Conservation (phyloP, 2,797 vertebrate species). For the Poecilia velifera region DNA sequence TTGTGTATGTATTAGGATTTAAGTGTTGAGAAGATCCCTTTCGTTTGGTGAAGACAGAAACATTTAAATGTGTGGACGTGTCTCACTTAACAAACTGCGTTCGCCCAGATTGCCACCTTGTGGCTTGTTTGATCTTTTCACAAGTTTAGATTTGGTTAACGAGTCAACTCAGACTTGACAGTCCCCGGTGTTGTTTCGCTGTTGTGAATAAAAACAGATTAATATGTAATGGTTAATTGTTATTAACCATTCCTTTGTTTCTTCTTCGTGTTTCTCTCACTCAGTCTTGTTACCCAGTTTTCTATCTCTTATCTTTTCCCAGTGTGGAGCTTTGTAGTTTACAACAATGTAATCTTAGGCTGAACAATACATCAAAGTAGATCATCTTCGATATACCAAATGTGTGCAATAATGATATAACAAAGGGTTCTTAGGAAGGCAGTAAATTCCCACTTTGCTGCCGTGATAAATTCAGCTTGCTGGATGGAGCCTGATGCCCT, state of each 20-base stretch:
- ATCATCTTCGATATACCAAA: not conserved
- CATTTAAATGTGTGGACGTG: not conserved
- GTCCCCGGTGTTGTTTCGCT: not conserved
- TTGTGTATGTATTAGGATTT: not conserved
- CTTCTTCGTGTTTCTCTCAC: not conserved
- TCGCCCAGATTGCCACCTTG: not conserved
- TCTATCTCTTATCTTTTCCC: not conserved
- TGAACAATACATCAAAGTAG: not conserved
- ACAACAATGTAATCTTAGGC: not conserved
- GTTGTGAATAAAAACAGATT: not conserved
- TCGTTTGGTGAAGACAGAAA: not conserved
- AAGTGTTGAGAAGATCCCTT: not conserved
- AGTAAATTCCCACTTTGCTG: not conserved
- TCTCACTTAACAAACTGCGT: not conserved
- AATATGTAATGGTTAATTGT: not conserved
- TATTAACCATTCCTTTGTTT: not conserved
- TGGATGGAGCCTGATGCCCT: not conserved
- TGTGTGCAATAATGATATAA: not conserved
- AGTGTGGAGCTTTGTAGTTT: slow-evolving; percentile 4
- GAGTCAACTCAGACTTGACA: not conserved
- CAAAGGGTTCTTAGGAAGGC: not conserved
- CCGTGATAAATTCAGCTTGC: not conserved
- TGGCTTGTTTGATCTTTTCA: not conserved
- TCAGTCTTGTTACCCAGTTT: not conserved
- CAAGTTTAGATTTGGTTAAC: not conserved